A percentile compares a stretch with the other conserved stretches of the same genome.
Evolutionary conservation across 2,888 invertebrate genomes (phyloP).

Genomic region (Agriopis aurantiaria): DNA sequence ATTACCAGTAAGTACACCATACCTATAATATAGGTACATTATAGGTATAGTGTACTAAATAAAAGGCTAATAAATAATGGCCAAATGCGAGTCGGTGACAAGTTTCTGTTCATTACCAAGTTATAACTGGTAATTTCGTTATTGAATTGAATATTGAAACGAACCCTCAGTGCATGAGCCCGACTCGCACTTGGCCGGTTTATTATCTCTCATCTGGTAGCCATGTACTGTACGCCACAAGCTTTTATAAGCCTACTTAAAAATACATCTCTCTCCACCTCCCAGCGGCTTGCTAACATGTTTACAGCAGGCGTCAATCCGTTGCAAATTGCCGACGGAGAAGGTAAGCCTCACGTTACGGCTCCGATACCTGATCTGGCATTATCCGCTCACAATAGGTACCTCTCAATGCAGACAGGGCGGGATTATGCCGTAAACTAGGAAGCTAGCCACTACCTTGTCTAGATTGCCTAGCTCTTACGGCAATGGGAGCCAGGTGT

Average conservation of each 20-base stretch:
- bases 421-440: slow-evolving; percentile 3
- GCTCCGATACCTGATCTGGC: slow-evolving; percentile 23
- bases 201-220: too few species aligned
- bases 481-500: too few species aligned
- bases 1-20: too few species aligned
- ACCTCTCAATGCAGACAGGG: slow-evolving; percentile 19
- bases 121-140: too few species aligned
- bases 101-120: too few species aligned
- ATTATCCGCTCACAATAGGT: slow-evolving; percentile 24
- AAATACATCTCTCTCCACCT: neutral
- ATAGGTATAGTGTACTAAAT: too few species aligned
- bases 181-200: too few species aligned
- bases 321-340: slow-evolving; percentile 5
- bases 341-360: slow-evolving; percentile 18
- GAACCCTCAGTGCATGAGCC: too few species aligned
- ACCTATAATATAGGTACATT: too few species aligned
- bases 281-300: slow-evolving; percentile 15
- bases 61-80: too few species aligned
- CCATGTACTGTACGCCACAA: neutral
- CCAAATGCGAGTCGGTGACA: too few species aligned
- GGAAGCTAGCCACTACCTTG: neutral
- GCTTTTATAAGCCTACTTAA: neutral
- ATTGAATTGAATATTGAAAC: too few species aligned
- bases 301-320: slow-evolving; percentile 26
- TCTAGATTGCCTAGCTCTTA: neutral